Evolutionary conservation across 2,888 invertebrate genomes (phyloP), one percentile per base, ranked within the genome.

Genomic region (Drosophila limbata): DNA sequence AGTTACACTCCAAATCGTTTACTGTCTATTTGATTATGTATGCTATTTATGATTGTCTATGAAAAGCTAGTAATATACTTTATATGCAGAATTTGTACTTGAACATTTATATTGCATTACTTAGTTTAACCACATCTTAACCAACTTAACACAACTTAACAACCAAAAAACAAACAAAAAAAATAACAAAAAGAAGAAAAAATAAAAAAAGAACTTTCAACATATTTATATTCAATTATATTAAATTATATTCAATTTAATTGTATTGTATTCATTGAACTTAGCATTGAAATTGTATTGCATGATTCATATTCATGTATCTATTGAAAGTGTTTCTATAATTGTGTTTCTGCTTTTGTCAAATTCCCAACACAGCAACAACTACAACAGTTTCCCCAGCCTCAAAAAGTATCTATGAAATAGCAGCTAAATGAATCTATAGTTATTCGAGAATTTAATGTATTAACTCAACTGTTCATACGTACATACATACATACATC

Each of bases 1-100:
- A 45, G 45, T 53, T 37, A 62, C 53, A 53, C 47, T 52, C 56
- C 42, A 56, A 61, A 68, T 59, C 68, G 69, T 83, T 81, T 73
- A 73, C 63, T 68, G 62, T 73, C 56, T 69, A 69, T 81, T 76
- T 77, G 59, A 70, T 69, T 74, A 64, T 82, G 77, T 84, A 84
- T 50, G 72, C 82, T 72, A 82, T 25, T 73, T 77, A 82, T 84
- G 75, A 85, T 82, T 83, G 81, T 85, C 85, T 85, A 85, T 78
- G 52, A 40, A 73, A 60, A 66, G 65, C 40, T 37, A 37, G n/a
- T 19, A 8, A 55, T 33, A 33, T 76, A 73, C 63, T 76, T 73
- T 76, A 56, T 76, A 76, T 60, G 67, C 70, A 66, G 53, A 76
- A 51, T 75, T 72, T 66, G 74, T 79, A 74, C 60, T 60, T 69